Evolutionary conservation across 2,888 invertebrate species (phyloP), one percentile per base, ranked within the genome.

Genomic region (Baccha elongata): DNA sequence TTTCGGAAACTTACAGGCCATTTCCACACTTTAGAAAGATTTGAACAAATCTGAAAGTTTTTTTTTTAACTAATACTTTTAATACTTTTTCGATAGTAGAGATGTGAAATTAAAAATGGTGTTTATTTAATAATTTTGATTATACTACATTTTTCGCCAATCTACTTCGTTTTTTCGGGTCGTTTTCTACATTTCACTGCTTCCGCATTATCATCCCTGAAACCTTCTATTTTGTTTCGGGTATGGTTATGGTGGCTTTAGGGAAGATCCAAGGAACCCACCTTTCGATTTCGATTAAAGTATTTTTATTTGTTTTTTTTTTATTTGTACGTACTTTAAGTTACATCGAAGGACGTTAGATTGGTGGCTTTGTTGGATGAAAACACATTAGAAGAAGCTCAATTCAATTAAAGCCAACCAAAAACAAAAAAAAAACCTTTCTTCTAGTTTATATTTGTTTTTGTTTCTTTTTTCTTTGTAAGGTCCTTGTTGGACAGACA

Each of bases 391-490:
- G 60, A 62, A 68, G 15, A 74, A 67, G 37, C 52, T 67, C 60
- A 52, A 73, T 80, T 80, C 73, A 73, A 80, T 74, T 74, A 80
- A 64, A 80, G 55, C 26, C 46, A 62, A 62, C 46, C 53, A 40
- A 74, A 58, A 13, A 52, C 42, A 50, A 48, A 7, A 32, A 15
- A 13, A 13, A 13, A 13, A 3, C n/a, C n/a, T n/a, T n/a, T n/a
- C 37, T 29, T 19, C n/a, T 60, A 7, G n/a, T n/a, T n/a, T n/a
- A 8, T 58, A 10, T 40, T 13, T 0, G 10, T 13, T 29, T 2
- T 37, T 10, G 19, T 4, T 53, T 21, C 17, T 53, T n/a, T 10
- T 10, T 13, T 46, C n/a, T 37, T 48, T 50, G 8, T 32, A 5
- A 37, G 10, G 35, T 32, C 64, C 55, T n/a, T n/a, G 60, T n/a